These are phyloP conservation scores for Heterodera filipjevi DNA, from an alignment of 2,888 invertebrate species.

Conservation along the genomic window DNA sequence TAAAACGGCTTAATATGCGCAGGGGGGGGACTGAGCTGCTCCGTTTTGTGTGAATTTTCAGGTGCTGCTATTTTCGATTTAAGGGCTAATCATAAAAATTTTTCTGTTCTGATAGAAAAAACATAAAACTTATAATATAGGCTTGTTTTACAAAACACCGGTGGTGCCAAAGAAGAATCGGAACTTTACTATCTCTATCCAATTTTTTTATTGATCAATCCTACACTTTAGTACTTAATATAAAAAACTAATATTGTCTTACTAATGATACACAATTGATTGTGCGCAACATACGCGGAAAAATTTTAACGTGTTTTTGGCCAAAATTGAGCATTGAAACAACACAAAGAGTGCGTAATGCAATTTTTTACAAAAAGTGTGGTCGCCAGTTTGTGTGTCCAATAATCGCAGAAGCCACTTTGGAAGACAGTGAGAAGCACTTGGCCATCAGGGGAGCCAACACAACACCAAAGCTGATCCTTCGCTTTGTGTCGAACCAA, in stretches of 20 bases:
- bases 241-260: background rate
- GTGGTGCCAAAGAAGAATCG: too few relatives aligned
- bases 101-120: constrained; percentile 1
- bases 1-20: too few relatives aligned
- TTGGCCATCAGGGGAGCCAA: constrained; percentile 51
- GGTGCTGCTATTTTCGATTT: too few relatives aligned
- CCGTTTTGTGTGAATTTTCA: too few relatives aligned
- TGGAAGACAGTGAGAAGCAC: constrained; percentile 49
- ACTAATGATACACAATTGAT: background rate
- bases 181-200: too few relatives aligned
- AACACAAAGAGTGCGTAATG: background rate
- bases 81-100: too few relatives aligned
- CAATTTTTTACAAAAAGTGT: constrained; percentile 6
- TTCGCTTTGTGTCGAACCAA: background rate
- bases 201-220: too few relatives aligned
- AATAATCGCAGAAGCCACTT: constrained; percentile 48
- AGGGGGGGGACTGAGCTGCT: too few relatives aligned
- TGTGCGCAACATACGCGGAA: background rate
- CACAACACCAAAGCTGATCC: constrained; percentile 33
- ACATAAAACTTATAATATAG: too few relatives aligned
- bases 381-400: constrained; percentile 47
- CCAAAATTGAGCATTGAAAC: constrained; percentile 24
- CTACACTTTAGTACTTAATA: background rate
- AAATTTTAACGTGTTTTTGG: background rate
- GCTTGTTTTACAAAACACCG: too few relatives aligned